Evolutionary conservation across 2,797 vertebrate genomes (phyloP), one percentile per base, ranked within the genome.

Genomic region (Lates japonicus): DNA sequence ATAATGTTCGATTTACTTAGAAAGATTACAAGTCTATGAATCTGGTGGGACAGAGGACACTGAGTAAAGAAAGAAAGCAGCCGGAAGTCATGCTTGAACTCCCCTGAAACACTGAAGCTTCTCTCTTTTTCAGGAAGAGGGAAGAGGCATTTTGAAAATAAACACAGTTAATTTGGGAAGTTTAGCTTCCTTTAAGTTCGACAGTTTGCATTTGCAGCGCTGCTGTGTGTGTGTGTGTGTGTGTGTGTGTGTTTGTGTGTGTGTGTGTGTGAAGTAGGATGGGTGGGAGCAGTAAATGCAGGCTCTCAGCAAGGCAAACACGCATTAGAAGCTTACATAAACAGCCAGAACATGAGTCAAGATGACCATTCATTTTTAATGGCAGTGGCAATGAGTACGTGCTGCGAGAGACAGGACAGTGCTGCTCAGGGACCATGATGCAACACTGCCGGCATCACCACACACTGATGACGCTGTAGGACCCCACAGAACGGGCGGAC

Each of bases 361-460:
- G 65, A 67, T 85, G 88, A 82, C 64, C 81, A 81, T 90, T 87
- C 76, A 89, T 88, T 86, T 90, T 91, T 90, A 85, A 92, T 87
- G 80, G 81, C 79, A 73, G 84, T 19, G 20, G 77, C 51, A 62
- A 52, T 14, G 65, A 75, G 69, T 80, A 71, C 22, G 39, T 69
- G 80, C 74, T 68, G 74, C 63, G 75, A 76, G 62, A 84, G 52
- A 74, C 68, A 74, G 52, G 60, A 77, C 41, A 70, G 70, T 1
- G 19, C 48, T 67, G 82, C 83, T 84, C 72, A 37, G 81, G 73
- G 76, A 83, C 87, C 70, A 60, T 76, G 82, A 80, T 75, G 83
- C 90, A 91, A 84, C 78, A 75, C n/a, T 19, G 51, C 29, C 49
- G 62, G 54, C 61, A 12, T 80, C 80, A 82, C 29, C 49, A 44